Base-by-base conservation (phyloP, 2,113 vertebrate genomes). In the Symphodus melops region DNA sequence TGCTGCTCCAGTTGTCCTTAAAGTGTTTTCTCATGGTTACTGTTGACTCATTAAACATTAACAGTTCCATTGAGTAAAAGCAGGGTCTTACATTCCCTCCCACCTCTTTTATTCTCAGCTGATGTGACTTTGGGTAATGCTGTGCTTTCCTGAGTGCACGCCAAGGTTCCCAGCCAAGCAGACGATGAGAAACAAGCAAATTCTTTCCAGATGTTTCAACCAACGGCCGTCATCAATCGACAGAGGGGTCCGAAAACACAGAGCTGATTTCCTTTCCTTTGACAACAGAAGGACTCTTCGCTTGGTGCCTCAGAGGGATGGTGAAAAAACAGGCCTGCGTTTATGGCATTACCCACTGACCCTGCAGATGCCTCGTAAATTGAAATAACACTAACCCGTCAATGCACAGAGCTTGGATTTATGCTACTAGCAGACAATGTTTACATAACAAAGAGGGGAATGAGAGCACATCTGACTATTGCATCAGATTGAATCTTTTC, bases 121-220 rank as follows among this genome's bases (percentile, higher is more conserved):
- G 74, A 78, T 86, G 87, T 64, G 82, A 86, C 81, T 79, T 12
- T 16, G 70, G 44, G 54, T 68, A 62, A 69, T 65, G 66, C 71
- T 12, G 33, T 23, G 59, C 33, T 77, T 85, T 87, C 68, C 75
- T 91, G 84, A 86, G 65, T 41, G 21, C 11, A 36, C 64, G 64
- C 88, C 82, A 81, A 68, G 36, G 79, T 82, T 91, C 83, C 77
- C 72, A 85, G 88, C 61, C 57, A 11, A 79, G 66, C 58, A 82
- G 73, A 86, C 66, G 81, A 85, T 89, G 86, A 90, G 87, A 89
- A 92, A 86, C 82, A 78, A 55, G 44, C 64, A 84, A 92, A 92
- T 89, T 75, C 64, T 55, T 90, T 89, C 91, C 91, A 92, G 90
- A 92, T 92, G 91, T 89, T 88, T 55, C 68, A 37, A 56, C 79